Evolutionary conservation across 2,888 invertebrate genomes (phyloP), one percentile per base, ranked within the genome.

Genomic region (Nephrotoma appendiculata): DNA sequence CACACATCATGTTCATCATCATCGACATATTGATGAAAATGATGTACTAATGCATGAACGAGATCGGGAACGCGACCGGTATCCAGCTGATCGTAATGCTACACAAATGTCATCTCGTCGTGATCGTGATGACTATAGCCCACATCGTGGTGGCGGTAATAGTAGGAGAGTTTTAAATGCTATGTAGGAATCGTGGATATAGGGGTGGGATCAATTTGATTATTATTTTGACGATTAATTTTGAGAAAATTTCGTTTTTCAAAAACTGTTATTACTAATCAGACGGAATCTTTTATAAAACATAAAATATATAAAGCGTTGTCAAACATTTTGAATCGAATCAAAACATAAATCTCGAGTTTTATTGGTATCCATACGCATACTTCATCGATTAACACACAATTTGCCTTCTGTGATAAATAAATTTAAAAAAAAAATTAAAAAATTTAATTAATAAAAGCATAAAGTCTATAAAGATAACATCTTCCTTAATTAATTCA

Each of bases 141-240:
- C 92, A 89, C 92, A 92, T 89, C 91, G 92, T 90, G 91, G 92
- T 90, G 91, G 92, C 90, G 91, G 91, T 90, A 92, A 91, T 90
- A 91, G 91, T 91, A 91, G 92, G 90, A 92, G 92, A 91, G 91
- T 91, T 89, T 91, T 92, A 89, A 92, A 92, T 90, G 92, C 92
- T 91, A 92, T 92, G 91, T 92, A 92, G 92, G 92, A 92, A 91
- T 92, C 92, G 91, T 92, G 92, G 92, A 92, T 92, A 91, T 92
- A 92, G 91, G 92, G 91, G 91, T 91, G 91, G 91, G 91, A 91
- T 91, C 91, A 91, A 91, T 90, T 71, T 71, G 71, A 71, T 71
- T 71, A 91, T 91, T 91, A 91, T 90, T 84, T 84, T 42, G 42
- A 84, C n/a, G 43, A 84, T 84, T 84, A 15, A 84, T 84, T 48